Evolutionary conservation across 2,888 invertebrate species (phyloP), one percentile per base, ranked within the genome.

Genomic region (Drosophila mayaguana): DNA sequence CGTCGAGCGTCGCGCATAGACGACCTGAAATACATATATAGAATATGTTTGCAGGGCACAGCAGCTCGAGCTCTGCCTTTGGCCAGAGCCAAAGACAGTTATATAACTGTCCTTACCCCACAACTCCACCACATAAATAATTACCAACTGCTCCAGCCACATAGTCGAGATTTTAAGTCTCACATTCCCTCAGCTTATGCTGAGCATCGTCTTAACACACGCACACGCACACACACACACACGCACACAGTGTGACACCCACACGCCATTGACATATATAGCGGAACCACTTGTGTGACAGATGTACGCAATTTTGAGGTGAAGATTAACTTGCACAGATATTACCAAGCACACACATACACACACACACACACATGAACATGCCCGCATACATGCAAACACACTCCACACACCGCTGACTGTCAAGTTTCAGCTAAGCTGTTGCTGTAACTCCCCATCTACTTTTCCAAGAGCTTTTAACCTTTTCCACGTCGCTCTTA

Each of bases 281-380:
- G 55, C 54, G 50, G 42, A 61, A 74, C 56, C 70, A 73, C 76
- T 75, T 72, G 60, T 66, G 54, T 61, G 63, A 50, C 63, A 60
- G 68, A 65, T 69, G 68, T 69, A 77, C 71, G 69, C 74, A 83
- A 60, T 67, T 75, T 71, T 81, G 80, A 78, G 83, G 78, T 75
- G 78, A 68, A 75, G 70, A 81, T 70, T 60, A 59, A 80, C 72
- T 75, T 59, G 46, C 66, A 57, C 66, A 65, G 64, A 63, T 61
- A 70, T 61, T 60, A 61, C 20, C 57, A 53, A 46, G 40, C 63
- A 59, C 60, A 65, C 34, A 43, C 40, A 34, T 54, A 64, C 48
- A 48, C 65, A 54, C 20, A 48, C 36, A 45, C 32, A 12, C 5
- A 5, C 55, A 18, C 28, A 28, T 28, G 8, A 1, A 18, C 25